These are phyloP conservation scores for Drosophila tripunctata DNA, from an alignment of 2,888 invertebrate genomes.

Conservation along the genomic window DNA sequence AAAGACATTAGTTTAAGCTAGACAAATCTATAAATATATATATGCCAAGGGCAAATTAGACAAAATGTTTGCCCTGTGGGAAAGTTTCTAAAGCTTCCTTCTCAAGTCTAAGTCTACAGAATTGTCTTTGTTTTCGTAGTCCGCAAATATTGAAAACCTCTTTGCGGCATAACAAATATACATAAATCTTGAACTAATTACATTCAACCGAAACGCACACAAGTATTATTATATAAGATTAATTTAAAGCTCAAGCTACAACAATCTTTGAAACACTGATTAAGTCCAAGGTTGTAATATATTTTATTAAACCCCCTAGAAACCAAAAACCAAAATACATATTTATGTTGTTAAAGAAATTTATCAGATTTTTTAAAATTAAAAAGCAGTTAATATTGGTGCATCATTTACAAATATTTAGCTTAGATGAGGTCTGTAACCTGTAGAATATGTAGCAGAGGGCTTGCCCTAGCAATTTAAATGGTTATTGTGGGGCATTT, in stretches of 20 bases:
- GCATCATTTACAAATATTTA: slow-evolving; percentile 2
- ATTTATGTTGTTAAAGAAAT: not conserved
- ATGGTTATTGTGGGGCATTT: slow-evolving; percentile 17
- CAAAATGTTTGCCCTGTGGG: not conserved
- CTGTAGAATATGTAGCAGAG: slow-evolving; percentile 4
- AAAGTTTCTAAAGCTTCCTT: not conserved
- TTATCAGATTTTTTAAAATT: not conserved
- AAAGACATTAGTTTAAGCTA: slow-evolving; percentile 34
- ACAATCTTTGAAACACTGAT: too few relatives aligned
- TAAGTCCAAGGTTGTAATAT: too few relatives aligned
- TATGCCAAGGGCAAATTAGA: too few relatives aligned
- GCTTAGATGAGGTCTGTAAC: slow-evolving; percentile 11
- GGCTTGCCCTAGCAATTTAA: slow-evolving; percentile 10
- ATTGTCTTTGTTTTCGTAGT: not conserved
- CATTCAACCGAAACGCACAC: too few relatives aligned
- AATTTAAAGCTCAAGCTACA: too few relatives aligned
- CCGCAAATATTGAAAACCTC: not conserved
- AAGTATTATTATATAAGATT: too few relatives aligned
- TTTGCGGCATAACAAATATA: too few relatives aligned
- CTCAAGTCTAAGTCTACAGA: not conserved
- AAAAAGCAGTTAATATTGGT: not conserved
- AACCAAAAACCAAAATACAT: too few relatives aligned
- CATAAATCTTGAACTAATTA: too few relatives aligned
- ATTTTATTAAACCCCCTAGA: too few relatives aligned
- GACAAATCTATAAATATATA: not conserved